Conservation (phyloP, 2,113 vertebrate genomes). For the Paratilapia polleni region DNA sequence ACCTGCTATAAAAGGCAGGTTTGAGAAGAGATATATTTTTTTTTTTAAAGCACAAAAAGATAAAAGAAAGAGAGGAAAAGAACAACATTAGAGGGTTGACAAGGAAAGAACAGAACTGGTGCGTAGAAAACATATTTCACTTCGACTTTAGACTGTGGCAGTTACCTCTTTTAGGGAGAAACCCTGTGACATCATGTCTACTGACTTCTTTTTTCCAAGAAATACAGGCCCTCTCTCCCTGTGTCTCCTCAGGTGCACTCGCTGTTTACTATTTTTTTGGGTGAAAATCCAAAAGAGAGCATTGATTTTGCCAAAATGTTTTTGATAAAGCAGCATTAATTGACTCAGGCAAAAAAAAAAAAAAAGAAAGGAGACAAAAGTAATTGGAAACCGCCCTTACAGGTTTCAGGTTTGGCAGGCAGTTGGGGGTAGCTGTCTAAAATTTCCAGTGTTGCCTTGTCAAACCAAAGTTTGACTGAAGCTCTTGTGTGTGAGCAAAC, state of each 20-base stretch:
- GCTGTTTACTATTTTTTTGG: conserved; percentile 44
- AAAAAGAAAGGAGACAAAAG: conserved; percentile 58
- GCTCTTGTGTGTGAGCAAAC: conserved; percentile 73
- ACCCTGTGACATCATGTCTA: conserved; percentile 66
- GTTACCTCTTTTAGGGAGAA: conserved; percentile 74
- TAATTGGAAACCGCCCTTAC: conserved; percentile 47
- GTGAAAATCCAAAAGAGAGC: conserved; percentile 58
- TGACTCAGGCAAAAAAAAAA: conserved; percentile 75
- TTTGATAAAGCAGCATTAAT: conserved; percentile 77
- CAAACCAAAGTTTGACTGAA: conserved; percentile 71
- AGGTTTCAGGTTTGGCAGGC: conserved; percentile 56
- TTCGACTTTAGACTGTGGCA: conserved; percentile 72
- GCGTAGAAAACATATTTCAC: conserved; percentile 67
- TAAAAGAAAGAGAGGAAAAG: conserved; percentile 32
- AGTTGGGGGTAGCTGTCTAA: conserved; percentile 57
- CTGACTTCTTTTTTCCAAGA: conserved; percentile 12
- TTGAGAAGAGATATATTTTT: conserved; percentile 59
- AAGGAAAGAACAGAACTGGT: conserved; percentile 54
- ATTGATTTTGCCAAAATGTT: conserved; percentile 58
- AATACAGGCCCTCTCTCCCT: conserved; percentile 39
- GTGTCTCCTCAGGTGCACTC: conserved; percentile 42
- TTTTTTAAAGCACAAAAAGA: conserved; percentile 56
- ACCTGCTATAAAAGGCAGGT: conserved; percentile 67
- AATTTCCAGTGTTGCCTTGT: conserved; percentile 75
- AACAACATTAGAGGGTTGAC: conserved; percentile 50